Evolutionary conservation across 35 echinoderm and acorn worm genomes (phyloP), one percentile per base, ranked within the genome.

Genomic region (Ophioderma brevispina): DNA sequence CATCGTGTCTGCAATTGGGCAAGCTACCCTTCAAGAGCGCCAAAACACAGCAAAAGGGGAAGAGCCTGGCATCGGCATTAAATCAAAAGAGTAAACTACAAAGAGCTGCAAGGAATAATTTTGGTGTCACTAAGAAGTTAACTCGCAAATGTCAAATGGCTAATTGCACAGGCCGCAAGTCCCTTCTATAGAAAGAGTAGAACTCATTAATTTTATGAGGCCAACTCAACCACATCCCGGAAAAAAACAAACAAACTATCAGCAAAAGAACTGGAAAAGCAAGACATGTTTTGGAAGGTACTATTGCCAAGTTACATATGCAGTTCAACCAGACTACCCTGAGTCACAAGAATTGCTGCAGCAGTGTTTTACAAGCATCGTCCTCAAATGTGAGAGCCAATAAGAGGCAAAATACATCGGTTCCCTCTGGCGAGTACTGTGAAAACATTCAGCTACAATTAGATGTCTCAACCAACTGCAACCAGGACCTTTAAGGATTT

Each of bases 341-440:
- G n/a, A 70, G n/a, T 70, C 2, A 15, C 1, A 30, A 2, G n/a
- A 6, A 70, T 70, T 25, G n/a, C 10, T 25, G 1, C n/a, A 4
- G 15, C 59, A 70, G 4, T 2, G 28, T 70, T 70, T 25, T 30
- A 70, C 23, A 6, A 70, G 4, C 59, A 15, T 25, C 5, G 59
- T 15, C 59, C 59, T 2, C n/a, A 8, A 8, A 70, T 70, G 59
- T 90, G 1, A 90, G 42, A 42, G 13, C 15, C 15, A 38, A 46
- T 23, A 31, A 0, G 1, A 90, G 21, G 79, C 35, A 0, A 90
- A 82, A 75, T 90, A 64, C 35, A 13, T 55, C 59, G 55, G 88
- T 36, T 90, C 79, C 31, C 31, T 90, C 0, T 90, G n/a, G 88
- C 76, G 88, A 82, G 32, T 90, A 90, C 31, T 90, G 88, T 33